phyloP scores from a whole-genome alignment of 2,113 vertebrate genomes.

The Pyrgilauda ruficollis region DNA sequence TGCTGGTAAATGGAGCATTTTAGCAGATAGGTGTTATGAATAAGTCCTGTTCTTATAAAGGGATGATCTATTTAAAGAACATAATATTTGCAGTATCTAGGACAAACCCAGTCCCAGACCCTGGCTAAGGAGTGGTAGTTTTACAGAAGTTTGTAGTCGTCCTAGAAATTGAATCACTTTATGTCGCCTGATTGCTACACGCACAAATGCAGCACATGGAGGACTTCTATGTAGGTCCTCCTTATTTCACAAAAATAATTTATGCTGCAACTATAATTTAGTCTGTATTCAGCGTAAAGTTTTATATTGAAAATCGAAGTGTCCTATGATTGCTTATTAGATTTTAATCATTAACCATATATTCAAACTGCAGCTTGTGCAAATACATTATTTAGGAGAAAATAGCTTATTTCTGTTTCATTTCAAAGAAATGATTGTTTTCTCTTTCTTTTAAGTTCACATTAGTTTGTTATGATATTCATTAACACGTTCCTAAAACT shows the following conservation, averaged over 20 bases:
- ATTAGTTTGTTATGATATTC: neutral
- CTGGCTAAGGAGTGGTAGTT: neutral
- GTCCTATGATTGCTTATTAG: neutral
- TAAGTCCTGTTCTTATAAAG: neutral
- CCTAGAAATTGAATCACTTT: neutral
- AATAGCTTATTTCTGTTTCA: neutral
- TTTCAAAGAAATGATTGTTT: neutral
- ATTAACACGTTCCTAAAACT: neutral
- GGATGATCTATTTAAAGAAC: neutral
- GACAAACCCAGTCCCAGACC: neutral
- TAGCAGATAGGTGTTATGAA: neutral
- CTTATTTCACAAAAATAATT: neutral
- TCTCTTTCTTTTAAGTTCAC: neutral
- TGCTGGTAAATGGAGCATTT: accelerated
- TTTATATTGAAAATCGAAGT: conserved; percentile 2
- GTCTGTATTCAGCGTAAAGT: neutral
- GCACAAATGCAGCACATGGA: accelerated
- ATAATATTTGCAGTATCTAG: neutral
- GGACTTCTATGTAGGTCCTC: neutral
- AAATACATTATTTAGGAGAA: neutral
- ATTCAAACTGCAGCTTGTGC: neutral
- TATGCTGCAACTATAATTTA: neutral
- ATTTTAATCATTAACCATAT: conserved; percentile 26
- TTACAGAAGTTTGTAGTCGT: neutral
- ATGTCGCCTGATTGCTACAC: neutral